Evolutionary conservation across 2,113 vertebrate genomes (phyloP).

Genomic region (Euleptes europaea): DNA sequence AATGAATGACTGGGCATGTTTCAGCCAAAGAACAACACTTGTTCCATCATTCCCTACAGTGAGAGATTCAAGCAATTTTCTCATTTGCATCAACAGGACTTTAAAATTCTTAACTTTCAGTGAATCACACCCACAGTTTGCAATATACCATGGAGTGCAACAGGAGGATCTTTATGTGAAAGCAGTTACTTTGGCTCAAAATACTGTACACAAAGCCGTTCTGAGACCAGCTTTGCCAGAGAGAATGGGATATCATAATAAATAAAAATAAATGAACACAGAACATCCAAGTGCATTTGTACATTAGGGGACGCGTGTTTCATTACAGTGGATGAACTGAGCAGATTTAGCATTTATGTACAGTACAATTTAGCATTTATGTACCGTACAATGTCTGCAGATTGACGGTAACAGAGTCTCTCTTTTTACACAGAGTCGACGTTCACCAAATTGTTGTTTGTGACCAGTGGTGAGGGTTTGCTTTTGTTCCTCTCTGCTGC

Average conservation of each 20-base stretch:
- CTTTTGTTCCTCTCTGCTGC: conserved; percentile 85
- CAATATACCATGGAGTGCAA: conserved; percentile 6
- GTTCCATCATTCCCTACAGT: background rate
- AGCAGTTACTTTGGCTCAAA: conserved; percentile 40
- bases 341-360: conserved; percentile 27
- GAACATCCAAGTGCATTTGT: conserved; percentile 53
- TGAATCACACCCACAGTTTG: background rate
- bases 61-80: background rate
- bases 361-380: conserved; percentile 28
- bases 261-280: no score
- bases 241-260: no score
- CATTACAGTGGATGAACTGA: conserved; percentile 33
- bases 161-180: conserved; percentile 17
- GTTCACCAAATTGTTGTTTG: conserved; percentile 90
- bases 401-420: background rate
- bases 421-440: conserved; percentile 88
- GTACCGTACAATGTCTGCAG: background rate
- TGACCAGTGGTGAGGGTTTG: conserved; percentile 88
- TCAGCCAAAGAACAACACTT: background rate
- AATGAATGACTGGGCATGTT: background rate
- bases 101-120: background rate
- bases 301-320: conserved; percentile 31
- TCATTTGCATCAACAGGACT: background rate
- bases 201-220: conserved; percentile 43
- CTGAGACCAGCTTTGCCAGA: no score